Evolutionary conservation across 2,888 invertebrate genomes (phyloP), one percentile per base, ranked within the genome.

Genomic region (Agapetus fuscipes): DNA sequence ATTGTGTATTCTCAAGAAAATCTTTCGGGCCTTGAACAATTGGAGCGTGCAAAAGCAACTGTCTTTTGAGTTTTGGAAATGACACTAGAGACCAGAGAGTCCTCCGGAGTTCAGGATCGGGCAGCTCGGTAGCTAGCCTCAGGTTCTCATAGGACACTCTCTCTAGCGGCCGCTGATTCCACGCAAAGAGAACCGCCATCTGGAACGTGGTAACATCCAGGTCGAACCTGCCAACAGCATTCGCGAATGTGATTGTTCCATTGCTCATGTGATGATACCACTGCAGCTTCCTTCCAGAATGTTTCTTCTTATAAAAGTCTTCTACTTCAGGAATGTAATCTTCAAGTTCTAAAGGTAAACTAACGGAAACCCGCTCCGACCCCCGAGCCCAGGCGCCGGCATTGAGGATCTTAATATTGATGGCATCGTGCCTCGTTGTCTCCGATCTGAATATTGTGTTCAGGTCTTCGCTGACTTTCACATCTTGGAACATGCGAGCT

Each of bases 201-300:
- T 99, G 98, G 66, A 97, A 97, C 16, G 98, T 97, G 10, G 97
- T 98, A 4, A 99, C 96, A 60, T 98, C 98, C 53, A 98, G 72
- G 65, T 98, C 98, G 66, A 89, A 98, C 52, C 88, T 81, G 1
- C 95, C 97, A 37, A 88, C 80, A 50, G 83, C 78, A 61, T 94
- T 96, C 1, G 82, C 78, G 68, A 97, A 97, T 15, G 91, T 93
- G 52, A 98, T 93, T 45, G 95, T 95, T 52, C 97, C 98, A 66
- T 97, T 97, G 49, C 96, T 95, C 96, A 97, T 97, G 56, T 97
- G 95, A 66, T 98, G 97, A 64, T 97, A 86, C 98, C 98, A 98
- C 64, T 95, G 94, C 41, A 98, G 69, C 61, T 97, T 97, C 39
- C 98, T 74, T 6, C 98, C 98, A 53, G 87, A 93, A 69, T 98